Percentiles rank a stretch among this genome's conserved stretches.
phyloP scores from a whole-genome alignment of 2,797 vertebrate species.

The Acrossocheilus fasciatus region DNA sequence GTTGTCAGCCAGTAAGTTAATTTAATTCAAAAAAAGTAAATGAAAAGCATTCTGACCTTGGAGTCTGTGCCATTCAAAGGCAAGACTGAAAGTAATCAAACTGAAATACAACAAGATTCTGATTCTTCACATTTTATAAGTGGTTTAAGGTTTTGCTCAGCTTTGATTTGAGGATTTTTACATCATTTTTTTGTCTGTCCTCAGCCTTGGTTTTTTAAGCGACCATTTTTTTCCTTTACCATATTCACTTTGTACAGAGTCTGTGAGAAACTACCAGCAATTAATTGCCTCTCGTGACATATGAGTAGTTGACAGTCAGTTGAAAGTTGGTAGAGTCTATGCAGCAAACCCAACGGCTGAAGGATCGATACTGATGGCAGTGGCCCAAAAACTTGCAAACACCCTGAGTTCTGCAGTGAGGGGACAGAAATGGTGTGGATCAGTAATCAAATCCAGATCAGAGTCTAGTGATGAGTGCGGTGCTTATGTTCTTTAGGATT shows the following conservation, averaged over 20 bases:
- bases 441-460: conserved; percentile 37
- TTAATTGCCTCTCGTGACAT: not conserved
- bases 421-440: conserved; percentile 37
- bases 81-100: not conserved
- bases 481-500: conserved; percentile 28
- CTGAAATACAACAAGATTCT: not conserved
- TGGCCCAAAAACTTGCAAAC: conserved; percentile 16
- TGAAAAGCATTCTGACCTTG: not conserved
- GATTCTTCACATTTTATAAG: not conserved
- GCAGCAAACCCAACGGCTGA: conserved; percentile 4
- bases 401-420: conserved; percentile 24
- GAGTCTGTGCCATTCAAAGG: not conserved
- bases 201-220: not conserved
- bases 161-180: not conserved
- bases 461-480: conserved; percentile 12
- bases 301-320: not conserved
- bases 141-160: not conserved
- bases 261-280: not conserved
- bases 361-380: conserved; percentile 22
- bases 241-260: conserved; percentile 13
- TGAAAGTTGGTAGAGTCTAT: not conserved
- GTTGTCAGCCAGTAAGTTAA: not conserved
- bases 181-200: not conserved
- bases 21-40: not conserved
- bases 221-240: not conserved